Base-by-base conservation (phyloP, 2,113 vertebrate genomes). In the Dolichotis patagonum region DNA sequence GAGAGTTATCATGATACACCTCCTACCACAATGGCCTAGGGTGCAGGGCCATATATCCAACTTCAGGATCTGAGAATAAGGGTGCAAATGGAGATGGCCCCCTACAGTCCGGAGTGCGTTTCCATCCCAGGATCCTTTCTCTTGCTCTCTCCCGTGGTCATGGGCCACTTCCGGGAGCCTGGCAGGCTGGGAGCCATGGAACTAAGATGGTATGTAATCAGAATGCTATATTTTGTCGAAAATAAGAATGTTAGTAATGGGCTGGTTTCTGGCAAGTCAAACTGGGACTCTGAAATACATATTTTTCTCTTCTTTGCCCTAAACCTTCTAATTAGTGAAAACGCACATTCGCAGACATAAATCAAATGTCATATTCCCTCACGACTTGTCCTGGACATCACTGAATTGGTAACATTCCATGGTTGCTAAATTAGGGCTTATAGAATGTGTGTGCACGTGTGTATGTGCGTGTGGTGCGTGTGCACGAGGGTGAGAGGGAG, bases 161-260 rank as follows among this genome's bases (percentile, higher is more conserved):
- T 52, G 91, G 97, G 94, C 96, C 85, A 69, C 86, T 88, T 67
- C 91, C 83, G 78, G 94, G 95, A 97, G 96, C 96, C 71, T 96
- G 97, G 94, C 94, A 85, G 93, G 92, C 97, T 28, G 0, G 14
- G 82, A 96, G 93, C 91, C 46, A 5, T 81, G 67, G 96, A 95
- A 69, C 95, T 84, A 12, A 95, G 94, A 97, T 97, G 95, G 91
- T 96, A 71, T 98, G 95, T 97, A 98, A 98, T 98, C 98, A 98
- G 96, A 96, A 97, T 90, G 96, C 98, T 98, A 88, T 98, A 97
- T 98, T 98, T 98, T 98, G 80, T 98, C 98, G 97, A 98, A 98
- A 98, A 97, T 98, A 97, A 96, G 98, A 98, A 97, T 73, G 95
- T 98, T 98, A 98, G 98, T 90, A 94, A 96, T 85, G 87, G 98